Evolutionary conservation across 2,888 invertebrate species (phyloP), one percentile per base, ranked within the genome.

Genomic region (Vannuccia rotundouncinata): DNA sequence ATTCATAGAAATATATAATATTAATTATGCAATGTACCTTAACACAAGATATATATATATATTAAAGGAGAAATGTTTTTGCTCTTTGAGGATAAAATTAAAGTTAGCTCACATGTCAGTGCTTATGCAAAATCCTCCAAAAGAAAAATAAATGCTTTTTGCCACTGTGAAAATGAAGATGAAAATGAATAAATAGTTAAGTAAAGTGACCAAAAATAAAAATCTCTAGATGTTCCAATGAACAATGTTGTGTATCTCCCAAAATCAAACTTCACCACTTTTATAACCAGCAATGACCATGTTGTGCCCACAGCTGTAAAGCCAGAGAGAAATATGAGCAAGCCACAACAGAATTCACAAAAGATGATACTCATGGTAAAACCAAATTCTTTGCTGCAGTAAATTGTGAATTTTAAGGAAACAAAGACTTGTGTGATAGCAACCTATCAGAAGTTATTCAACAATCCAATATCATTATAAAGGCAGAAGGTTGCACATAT

Each of bases 401-500:
- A 1, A 80, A 80, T 66, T 80, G 80, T 31, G 80, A 80, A 17
- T 17, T 22, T 13, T 5, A 17, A 22, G 25, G 31, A 31, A 77
- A 45, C 77, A 77, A 77, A 45, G 45, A 45, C 17, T 10, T 45
- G 10, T 45, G 80, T 29, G 29, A 13, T 1, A 31, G 27, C 29
- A 80, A 28, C 59, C 59, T 1, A 60, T 80, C 27, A 66, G 79
- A 22, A 78, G 80, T 2, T 80, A 29, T 59, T 78, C 80, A 59
- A 80, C 80, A 29, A 60, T 80, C 5, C 27, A 30, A 29, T 80
- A 80, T 60, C 79, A 79, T 59, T 31, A 80, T 25, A 79, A 80
- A 1, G 80, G 80, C 1, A 78, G 79, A 80, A 17, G 30, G 1
- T 80, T 13, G 29, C 60, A 28, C 25, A 78, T 80, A 80, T 80